phyloP scores from a whole-genome alignment of 2,888 invertebrate species.

The Phymatocera aterrima region DNA sequence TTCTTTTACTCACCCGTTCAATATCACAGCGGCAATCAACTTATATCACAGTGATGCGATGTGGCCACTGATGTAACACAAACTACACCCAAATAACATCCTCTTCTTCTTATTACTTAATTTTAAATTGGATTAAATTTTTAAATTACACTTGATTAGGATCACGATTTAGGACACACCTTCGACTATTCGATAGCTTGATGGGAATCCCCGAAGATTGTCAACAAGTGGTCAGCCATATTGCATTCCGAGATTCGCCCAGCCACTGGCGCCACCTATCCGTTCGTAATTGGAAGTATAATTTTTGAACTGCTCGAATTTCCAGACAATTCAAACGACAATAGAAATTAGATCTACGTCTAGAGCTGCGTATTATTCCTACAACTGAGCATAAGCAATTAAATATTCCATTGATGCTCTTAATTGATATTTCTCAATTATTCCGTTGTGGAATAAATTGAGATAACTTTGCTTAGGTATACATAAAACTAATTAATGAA shows the following conservation, averaged over 20 bases:
- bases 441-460: not conserved
- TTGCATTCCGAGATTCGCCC: not conserved
- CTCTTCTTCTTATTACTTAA: too few relatives aligned
- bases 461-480: not conserved
- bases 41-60: not conserved
- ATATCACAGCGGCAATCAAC: not conserved
- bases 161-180: too few relatives aligned
- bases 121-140: too few relatives aligned
- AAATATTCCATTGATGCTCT: not conserved
- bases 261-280: not conserved
- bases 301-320: not conserved
- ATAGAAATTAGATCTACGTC: not conserved
- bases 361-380: not conserved
- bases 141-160: too few relatives aligned
- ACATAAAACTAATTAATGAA: too few relatives aligned
- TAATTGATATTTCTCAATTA: not conserved
- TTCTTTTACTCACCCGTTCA: not conserved
- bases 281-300: not conserved
- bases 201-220: not conserved
- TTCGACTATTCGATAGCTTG: not conserved
- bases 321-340: not conserved
- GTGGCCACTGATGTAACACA: too few relatives aligned
- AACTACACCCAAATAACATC: too few relatives aligned
- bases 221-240: constrained; percentile 19
- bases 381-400: not conserved